Percentiles rank a stretch among this genome's conserved stretches.
These are phyloP conservation scores for Homarus americanus DNA, from an alignment of 1,140 invertebrate species.

Conservation along the genomic window DNA sequence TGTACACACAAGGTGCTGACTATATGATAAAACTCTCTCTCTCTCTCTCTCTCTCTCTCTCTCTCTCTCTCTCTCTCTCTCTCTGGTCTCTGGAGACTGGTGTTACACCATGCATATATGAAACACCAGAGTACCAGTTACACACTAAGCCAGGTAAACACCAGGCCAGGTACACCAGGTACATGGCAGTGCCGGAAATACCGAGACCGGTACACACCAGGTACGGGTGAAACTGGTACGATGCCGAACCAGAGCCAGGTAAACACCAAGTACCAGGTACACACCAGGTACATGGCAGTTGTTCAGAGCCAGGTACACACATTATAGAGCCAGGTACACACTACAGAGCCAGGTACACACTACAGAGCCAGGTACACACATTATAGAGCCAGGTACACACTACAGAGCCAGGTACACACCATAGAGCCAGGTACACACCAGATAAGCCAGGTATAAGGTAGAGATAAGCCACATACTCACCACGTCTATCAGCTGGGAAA, in stretches of 20 bases:
- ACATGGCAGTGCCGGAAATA: no score
- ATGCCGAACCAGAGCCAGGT: neutral
- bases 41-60: neutral
- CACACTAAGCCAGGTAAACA: no score
- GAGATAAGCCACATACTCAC: neutral
- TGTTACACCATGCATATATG: no score
- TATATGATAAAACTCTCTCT: neutral
- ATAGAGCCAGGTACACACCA: neutral
- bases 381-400: neutral
- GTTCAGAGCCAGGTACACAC: neutral
- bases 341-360: no score
- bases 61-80: neutral
- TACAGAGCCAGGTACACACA: neutral
- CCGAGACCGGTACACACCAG: no score
- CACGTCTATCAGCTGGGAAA: constrained; percentile 57
- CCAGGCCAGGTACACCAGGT: no score
- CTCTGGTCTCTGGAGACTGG: no score
- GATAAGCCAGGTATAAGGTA: neutral
- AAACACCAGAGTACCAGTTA: no score
- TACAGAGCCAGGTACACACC: neutral
- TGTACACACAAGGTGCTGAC: no score
- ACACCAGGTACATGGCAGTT: no score
- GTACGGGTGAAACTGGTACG: no score
- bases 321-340: no score
- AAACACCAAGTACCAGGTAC: neutral